Percentiles rank a stretch among this genome's conserved stretches.
These are phyloP conservation scores for Entomobrya proxima DNA, from an alignment of 2,888 invertebrate genomes.

Conservation along the genomic window DNA sequence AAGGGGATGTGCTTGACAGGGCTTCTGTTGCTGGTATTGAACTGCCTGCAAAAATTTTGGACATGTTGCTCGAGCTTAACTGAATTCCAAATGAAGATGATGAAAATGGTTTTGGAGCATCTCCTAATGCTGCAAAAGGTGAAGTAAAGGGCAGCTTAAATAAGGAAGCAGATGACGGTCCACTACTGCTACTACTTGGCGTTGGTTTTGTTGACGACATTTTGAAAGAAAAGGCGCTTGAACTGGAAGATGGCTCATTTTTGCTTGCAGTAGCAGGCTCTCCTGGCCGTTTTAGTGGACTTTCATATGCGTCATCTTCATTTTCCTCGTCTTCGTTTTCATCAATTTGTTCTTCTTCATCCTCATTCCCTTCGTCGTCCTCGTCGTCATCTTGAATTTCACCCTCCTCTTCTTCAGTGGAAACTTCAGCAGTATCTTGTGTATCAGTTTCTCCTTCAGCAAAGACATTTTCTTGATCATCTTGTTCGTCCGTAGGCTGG, in stretches of 20 bases:
- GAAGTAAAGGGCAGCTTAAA: slow-evolving; percentile 53
- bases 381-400: slow-evolving; percentile 39
- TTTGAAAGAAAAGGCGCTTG: slow-evolving; percentile 48
- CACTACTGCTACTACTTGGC: background rate
- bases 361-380: background rate
- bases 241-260: background rate
- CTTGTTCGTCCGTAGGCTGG: background rate
- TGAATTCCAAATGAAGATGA: slow-evolving; percentile 41
- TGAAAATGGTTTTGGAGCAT: slow-evolving; percentile 39
- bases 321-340: background rate
- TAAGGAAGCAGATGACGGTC: slow-evolving; percentile 20
- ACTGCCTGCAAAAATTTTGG: slow-evolving; percentile 27
- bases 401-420: slow-evolving; percentile 58
- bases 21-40: background rate
- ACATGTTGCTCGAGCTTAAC: background rate
- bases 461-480: background rate
- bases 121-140: slow-evolving; percentile 30
- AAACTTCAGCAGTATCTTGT: slow-evolving; percentile 59
- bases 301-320: slow-evolving; percentile 46
- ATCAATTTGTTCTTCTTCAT: background rate
- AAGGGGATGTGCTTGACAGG: no score
- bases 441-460: slow-evolving; percentile 37
- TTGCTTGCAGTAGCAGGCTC: background rate
- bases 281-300: slow-evolving; percentile 51
- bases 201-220: background rate